Evolutionary conservation across 2,888 invertebrate species (phyloP), one percentile per base, ranked within the genome.

Genomic region (Tetragonisca angustula): DNA sequence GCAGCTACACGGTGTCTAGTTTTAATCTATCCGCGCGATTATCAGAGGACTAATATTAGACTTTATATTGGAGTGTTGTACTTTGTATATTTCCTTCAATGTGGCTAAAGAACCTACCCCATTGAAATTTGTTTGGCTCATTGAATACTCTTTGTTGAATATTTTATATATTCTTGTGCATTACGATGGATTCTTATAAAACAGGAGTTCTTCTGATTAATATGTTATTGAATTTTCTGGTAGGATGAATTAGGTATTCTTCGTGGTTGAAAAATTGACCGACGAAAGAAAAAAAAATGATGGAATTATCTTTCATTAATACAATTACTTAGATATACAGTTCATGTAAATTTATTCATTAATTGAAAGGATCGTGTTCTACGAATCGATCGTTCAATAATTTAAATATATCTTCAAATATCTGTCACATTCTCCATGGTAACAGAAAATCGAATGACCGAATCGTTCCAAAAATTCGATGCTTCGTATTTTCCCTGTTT

Each of bases 1-100:
- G 65, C 54, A 24, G 4, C 64, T 68, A 69, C 64, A 75, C 54
- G 72, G 72, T 82, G 79, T 68, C 77, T 27, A 17, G 19, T 61
- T 61, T 17, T 17, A 61, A 61, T 27, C 27, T 27, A 32, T 6
- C 9, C 21, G 52, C 5, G 56, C n/a, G 5, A 59, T 59, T 59
- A 59, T n/a, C n/a, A n/a, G 2, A 17, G 17, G 15, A 15, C 5
- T n/a, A 59, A 15, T 59, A n/a, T 59, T 5, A n/a, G 56, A 59
- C 15, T 5, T 43, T 43, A 9, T 9, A 9, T 43, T 9, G 9
- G n/a, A 59, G 56, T 13, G 15, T 56, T n/a, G 21, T 59, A 13
- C 56, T 24, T 15, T 59, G n/a, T n/a, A 15, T 59, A n/a, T n/a
- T 59, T 43, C 9, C 43, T 43, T 9, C 43, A 43, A 43, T 11